Conservation (phyloP, 2,797 vertebrate species). For the Sebastes nivosus region DNA sequence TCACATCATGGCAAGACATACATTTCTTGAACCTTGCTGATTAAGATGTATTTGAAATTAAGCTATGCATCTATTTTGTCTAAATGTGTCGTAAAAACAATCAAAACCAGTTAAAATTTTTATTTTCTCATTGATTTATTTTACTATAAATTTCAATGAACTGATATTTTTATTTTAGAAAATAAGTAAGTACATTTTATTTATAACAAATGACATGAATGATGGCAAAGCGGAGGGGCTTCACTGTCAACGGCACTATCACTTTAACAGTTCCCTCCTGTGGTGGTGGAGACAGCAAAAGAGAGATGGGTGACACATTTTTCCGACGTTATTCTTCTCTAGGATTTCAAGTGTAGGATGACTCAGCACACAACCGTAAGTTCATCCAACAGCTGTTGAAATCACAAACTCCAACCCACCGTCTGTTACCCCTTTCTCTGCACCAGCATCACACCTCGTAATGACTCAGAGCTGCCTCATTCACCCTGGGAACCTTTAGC, state of each 20-base stretch:
- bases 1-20: background rate
- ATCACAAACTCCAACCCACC: slow-evolving; percentile 23
- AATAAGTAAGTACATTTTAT: background rate
- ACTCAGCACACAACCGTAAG: slow-evolving; percentile 12
- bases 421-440: slow-evolving; percentile 33
- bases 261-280: background rate
- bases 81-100: background rate
- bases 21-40: background rate
- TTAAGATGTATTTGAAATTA: background rate
- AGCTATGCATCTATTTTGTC: background rate
- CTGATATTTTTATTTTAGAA: background rate
- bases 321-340: background rate
- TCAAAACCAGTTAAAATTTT: too few species aligned
- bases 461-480: slow-evolving; percentile 32
- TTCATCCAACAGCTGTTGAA: slow-evolving; percentile 47
- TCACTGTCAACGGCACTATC: background rate
- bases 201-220: background rate
- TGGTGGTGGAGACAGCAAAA: background rate
- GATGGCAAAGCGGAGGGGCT: background rate
- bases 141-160: background rate
- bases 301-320: background rate
- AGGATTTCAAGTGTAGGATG: slow-evolving; percentile 19
- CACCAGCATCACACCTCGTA: background rate
- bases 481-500: background rate
- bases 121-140: background rate